Evolutionary conservation across 2,888 invertebrate species (phyloP), one percentile per base, ranked within the genome.

Genomic region (Linhomoeus sp.): DNA sequence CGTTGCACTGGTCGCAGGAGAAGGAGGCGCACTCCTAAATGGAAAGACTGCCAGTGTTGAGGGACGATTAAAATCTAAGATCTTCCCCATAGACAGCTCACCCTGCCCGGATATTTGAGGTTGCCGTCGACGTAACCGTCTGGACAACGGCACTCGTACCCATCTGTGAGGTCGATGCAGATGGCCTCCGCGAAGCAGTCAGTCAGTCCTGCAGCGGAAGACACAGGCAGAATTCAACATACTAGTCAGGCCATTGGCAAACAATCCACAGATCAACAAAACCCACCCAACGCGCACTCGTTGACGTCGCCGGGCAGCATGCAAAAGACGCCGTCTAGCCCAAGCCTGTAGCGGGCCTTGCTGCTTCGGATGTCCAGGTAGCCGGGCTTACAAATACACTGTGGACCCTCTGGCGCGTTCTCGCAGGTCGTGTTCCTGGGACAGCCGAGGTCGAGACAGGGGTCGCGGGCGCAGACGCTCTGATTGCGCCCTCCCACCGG

Each of bases 381-480:
- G 67, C 88, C 87, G 67, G 76, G 75, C 70, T 81, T 78, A 71
- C 88, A 88, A 64, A 81, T 80, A 72, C 86, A 88, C 62, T 80
- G 78, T 69, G 81, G 86, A 63, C 81, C 81, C 58, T 84, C 85
- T 70, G 80, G 80, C 65, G 85, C 77, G 72, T 86, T 87, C 72
- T 80, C 77, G 72, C 87, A 88, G 54, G 81, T 80, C 50, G 86
- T 85, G 68, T 87, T 86, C 63, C 75, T 75, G 67, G 87, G 85
- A 69, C 87, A 87, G 71, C 85, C 80, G 48, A 63, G 60, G 48
- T 63, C 63, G 43, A 52, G 52, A 45, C 63, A 63, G 52, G 58
- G 63, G 50, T 63, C 59, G 43, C 60, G 48, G 15, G 55, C 56
- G 50, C 63, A 63, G n/a, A 57, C 46, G 33, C 49, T 45, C 19